Percentiles rank a stretch among this genome's conserved stretches.
Evolutionary conservation across 2,888 invertebrate genomes (phyloP).

Genomic region (Leucophora obtusa): DNA sequence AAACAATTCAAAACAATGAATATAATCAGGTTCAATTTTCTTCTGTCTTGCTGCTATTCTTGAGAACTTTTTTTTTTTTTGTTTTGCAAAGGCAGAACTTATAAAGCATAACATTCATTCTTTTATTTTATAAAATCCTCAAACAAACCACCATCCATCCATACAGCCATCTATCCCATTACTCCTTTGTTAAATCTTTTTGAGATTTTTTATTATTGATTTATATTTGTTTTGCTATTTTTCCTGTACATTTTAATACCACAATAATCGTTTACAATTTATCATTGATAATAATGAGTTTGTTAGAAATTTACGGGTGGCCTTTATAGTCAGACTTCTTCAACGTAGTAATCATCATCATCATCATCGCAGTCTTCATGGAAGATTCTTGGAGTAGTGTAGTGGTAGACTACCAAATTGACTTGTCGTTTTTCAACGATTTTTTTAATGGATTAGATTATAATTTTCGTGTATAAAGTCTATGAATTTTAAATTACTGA

Average conservation of each 20-base stretch:
- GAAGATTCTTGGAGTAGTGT: neutral
- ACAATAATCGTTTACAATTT: constrained; percentile 59
- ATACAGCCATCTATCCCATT: neutral
- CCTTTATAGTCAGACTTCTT: constrained; percentile 5
- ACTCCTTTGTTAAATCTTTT: neutral
- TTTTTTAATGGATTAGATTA: constrained; percentile 62
- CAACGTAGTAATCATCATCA: neutral
- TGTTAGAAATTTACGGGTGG: constrained; percentile 56
- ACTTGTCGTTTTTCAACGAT: constrained; percentile 60
- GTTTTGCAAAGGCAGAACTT: constrained; percentile 38
- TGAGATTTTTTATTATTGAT: too few species aligned
- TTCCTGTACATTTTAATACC: constrained; percentile 12
- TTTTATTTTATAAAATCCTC: constrained; percentile 4
- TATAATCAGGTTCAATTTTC: constrained; percentile 53
- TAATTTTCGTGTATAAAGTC: constrained; percentile 44
- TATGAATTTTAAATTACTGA: constrained; percentile 37
- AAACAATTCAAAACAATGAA: constrained; percentile 5
- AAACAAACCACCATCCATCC: neutral
- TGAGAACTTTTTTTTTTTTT: neutral
- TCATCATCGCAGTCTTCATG: neutral
- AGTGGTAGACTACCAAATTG: constrained; percentile 46
- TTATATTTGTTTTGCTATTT: neutral
- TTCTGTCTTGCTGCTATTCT: neutral
- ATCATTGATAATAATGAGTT: constrained; percentile 59
- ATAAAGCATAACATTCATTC: constrained; percentile 47